Percentiles rank a stretch among this genome's conserved stretches.
These are phyloP conservation scores for Dryadula phaetusa DNA, from an alignment of 2,888 invertebrate species.

Conservation along the genomic window DNA sequence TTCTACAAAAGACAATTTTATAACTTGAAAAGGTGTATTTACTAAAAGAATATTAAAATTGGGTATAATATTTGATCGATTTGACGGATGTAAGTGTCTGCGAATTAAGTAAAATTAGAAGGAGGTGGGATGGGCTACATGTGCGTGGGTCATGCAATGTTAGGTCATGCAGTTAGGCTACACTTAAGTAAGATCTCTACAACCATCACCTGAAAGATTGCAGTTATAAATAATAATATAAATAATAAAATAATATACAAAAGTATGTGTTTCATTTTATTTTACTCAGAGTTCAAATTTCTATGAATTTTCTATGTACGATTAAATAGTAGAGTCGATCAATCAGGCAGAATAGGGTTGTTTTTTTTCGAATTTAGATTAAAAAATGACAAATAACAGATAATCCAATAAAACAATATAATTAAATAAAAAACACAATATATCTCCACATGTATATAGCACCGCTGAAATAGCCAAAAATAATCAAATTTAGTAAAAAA, in stretches of 20 bases:
- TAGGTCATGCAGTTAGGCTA: slow-evolving; percentile 68
- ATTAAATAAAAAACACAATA: neutral
- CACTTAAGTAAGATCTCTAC: slow-evolving; percentile 71
- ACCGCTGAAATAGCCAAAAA: neutral
- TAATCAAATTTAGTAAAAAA: neutral
- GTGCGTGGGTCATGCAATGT: slow-evolving; percentile 72
- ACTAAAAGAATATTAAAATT: neutral
- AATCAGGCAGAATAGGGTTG: too few relatives aligned
- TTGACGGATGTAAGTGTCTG: slow-evolving; percentile 43
- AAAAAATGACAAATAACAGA: neutral
- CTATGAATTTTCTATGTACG: too few relatives aligned
- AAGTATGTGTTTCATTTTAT: neutral
- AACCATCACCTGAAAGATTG: slow-evolving; percentile 43
- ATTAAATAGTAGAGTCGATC: too few relatives aligned
- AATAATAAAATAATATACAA: slow-evolving; percentile 15
- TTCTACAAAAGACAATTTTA: neutral
- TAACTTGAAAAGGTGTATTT: too few relatives aligned
- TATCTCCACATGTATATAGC: neutral
- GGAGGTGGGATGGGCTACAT: slow-evolving; percentile 76
- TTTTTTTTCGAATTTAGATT: too few relatives aligned
- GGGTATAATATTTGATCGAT: slow-evolving; percentile 21
- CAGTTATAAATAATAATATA: slow-evolving; percentile 19
- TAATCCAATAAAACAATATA: neutral
- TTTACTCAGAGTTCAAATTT: neutral
- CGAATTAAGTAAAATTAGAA: slow-evolving; percentile 58